These are phyloP conservation scores for Syrrhaptes paradoxus DNA, from an alignment of 2,113 vertebrate genomes.

Conservation along the genomic window DNA sequence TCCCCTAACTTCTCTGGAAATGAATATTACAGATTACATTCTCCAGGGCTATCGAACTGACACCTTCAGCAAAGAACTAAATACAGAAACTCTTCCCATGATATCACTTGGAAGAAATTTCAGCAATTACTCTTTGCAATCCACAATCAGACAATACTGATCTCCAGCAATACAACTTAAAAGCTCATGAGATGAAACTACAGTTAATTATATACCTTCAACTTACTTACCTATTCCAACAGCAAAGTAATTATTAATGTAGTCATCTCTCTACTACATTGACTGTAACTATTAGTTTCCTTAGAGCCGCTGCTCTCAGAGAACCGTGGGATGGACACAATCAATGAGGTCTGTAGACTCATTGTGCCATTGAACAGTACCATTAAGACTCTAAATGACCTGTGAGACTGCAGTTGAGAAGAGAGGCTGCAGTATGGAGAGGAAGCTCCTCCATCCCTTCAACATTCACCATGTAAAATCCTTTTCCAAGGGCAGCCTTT, in stretches of 20 bases:
- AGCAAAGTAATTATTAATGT: constrained; percentile 62
- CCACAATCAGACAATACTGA: constrained; percentile 28
- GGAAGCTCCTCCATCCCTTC: not conserved
- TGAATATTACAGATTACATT: not conserved
- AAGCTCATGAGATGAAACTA: constrained; percentile 47
- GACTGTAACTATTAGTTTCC: not conserved
- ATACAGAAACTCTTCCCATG: constrained; percentile 52
- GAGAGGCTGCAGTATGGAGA: not conserved
- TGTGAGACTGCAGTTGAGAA: not conserved
- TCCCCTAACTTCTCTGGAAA: not conserved
- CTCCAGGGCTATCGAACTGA: constrained; percentile 1
- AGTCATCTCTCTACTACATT: not conserved
- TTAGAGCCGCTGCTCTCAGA: not conserved
- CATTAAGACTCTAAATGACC: not conserved
- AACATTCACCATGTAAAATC: not conserved
- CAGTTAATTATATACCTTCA: constrained; percentile 50
- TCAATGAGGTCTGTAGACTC: not conserved
- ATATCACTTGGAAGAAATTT: constrained; percentile 63
- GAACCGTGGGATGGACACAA: not conserved
- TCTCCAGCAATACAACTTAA: constrained; percentile 50
- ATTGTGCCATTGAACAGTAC: no score
- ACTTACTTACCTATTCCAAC: constrained; percentile 70
- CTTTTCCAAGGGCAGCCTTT: not conserved
- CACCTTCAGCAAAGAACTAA: constrained; percentile 43
- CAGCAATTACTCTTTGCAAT: constrained; percentile 52